A percentile compares a stretch with the other conserved stretches of the same genome.
Conservation (phyloP, 2,888 invertebrate species). For the Chaetogeoica ovagalla region DNA sequence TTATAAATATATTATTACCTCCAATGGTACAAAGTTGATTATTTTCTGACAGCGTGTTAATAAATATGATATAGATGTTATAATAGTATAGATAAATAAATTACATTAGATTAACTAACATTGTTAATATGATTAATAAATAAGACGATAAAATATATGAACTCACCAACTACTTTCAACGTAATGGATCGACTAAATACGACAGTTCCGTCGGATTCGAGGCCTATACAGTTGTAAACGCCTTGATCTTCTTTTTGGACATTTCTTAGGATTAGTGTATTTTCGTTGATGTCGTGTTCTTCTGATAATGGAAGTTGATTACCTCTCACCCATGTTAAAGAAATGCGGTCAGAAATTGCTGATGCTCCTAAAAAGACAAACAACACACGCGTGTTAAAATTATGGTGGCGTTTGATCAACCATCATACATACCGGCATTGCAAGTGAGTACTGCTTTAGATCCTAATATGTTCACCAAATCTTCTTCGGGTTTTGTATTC, state of each 20-base stretch:
- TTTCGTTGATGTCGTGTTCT: constrained; percentile 31
- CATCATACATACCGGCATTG: constrained; percentile 46
- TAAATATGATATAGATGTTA: too few species aligned
- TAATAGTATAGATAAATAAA: too few species aligned
- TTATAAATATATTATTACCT: constrained; percentile 23
- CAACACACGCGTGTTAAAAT: not conserved
- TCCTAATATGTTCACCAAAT: constrained; percentile 53
- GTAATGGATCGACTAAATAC: constrained; percentile 64
- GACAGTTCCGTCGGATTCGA: constrained; percentile 62
- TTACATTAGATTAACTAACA: not conserved
- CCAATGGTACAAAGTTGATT: constrained; percentile 37
- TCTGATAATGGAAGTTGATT: constrained; percentile 8
- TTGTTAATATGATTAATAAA: too few species aligned
- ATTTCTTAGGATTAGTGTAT: constrained; percentile 26
- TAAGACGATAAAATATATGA: not conserved
- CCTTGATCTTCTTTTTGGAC: constrained; percentile 65
- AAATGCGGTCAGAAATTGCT: constrained; percentile 13
- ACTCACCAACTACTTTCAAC: constrained; percentile 55
- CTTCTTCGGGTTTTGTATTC: constrained; percentile 49
- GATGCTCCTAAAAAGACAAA: not conserved
- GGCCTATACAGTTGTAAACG: constrained; percentile 73
- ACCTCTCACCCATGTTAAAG: constrained; percentile 36
- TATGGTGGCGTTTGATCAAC: not conserved
- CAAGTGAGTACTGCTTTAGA: constrained; percentile 51
- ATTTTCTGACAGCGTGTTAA: constrained; percentile 49